Base-by-base conservation (phyloP, 2,113 vertebrate genomes). In the Atlantisia rogersi region DNA sequence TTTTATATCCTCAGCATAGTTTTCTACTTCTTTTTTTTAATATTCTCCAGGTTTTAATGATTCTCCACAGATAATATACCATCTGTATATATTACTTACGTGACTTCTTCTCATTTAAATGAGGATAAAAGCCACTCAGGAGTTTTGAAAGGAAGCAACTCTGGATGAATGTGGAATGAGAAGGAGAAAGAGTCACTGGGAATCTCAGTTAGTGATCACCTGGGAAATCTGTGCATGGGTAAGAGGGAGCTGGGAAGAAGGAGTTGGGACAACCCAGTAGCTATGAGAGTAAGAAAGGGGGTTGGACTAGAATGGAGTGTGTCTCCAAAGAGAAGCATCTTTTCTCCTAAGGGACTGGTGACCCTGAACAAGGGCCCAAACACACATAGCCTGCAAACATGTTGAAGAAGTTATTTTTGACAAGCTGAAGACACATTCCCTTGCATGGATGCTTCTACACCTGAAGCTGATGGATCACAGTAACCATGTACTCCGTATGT, bases 91-190 rank as follows among this genome's bases (percentile, higher is more conserved):
- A 70, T 91, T 91, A 96, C 97, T 94, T 97, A 44, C 9, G 16
- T 42, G 84, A 60, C 68, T 92, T 94, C 92, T 92, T 88, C 79
- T 97, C 94, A 95, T 95, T 94, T 78, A 86, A 94, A 96, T 92
- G 90, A 93, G 75, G 86, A 93, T 95, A 97, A 97, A 97, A 93
- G 92, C 83, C 68, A 81, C 86, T 97, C 93, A 95, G 94, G 96
- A 92, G 93, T 95, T 97, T 93, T 94, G 94, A 97, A 94, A 97
- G 87, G 91, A 67, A 73, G 74, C 2, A 1, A 1, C 90, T 95
- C 74, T 0, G 0, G 15, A 31, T 92, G 96, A 95, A 95, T 96
- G 37, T 73, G 83, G 90, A 97, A 97, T 97, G 94, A 97, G 82
- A 44, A 81, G 35, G 94, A 97, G 82, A 40, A 81, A n/a, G 37